Evolutionary conservation across 2,888 invertebrate species (phyloP), one percentile per base, ranked within the genome.

Genomic region (Sphaerophoria taeniata): DNA sequence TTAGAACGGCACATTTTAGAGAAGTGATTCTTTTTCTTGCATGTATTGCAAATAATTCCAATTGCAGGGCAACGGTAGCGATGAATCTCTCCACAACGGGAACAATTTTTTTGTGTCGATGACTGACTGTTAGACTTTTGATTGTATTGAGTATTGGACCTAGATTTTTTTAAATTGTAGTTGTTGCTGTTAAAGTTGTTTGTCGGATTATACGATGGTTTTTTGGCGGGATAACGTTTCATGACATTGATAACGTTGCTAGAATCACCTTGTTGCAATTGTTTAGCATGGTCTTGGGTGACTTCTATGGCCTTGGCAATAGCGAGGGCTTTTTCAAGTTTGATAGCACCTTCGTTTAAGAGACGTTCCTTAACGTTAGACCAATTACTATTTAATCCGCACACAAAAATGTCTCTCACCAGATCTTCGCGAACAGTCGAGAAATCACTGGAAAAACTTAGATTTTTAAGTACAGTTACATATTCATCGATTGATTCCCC

Each of bases 231-330:
- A 45, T 61, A 11, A 7, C 53, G 45, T 6, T 53, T 34, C 36
- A 36, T 36, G 36, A 36, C 36, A 36, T 36, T 36, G 36, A 36
- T 71, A 6, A 47, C 49, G 14, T 71, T 47, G 56, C 45, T 70
- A 14, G 70, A 31, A 47, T 63, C 63, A 33, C 47, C 36, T 60
- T 36, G 36, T 36, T 36, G 36, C 7, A 36, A 36, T 36, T 36
- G 36, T 36, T 72, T 56, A 16, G 58, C 60, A 56, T 72, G 49
- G 14, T 36, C 47, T 65, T 55, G 65, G n/a, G 49, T 65, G 11
- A 43, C 45, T 55, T 74, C 74, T 33, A 74, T 65, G 1, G 55
- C 31, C 43, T 73, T 73, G 0, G 73, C 63, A 43, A 73, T 73
- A n/a, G 63, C 56, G 16, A 56, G 49, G 6, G 45, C 53, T 45